Evolutionary conservation across 2,888 invertebrate genomes (phyloP).

Genomic region (Cheilosia impressa): DNA sequence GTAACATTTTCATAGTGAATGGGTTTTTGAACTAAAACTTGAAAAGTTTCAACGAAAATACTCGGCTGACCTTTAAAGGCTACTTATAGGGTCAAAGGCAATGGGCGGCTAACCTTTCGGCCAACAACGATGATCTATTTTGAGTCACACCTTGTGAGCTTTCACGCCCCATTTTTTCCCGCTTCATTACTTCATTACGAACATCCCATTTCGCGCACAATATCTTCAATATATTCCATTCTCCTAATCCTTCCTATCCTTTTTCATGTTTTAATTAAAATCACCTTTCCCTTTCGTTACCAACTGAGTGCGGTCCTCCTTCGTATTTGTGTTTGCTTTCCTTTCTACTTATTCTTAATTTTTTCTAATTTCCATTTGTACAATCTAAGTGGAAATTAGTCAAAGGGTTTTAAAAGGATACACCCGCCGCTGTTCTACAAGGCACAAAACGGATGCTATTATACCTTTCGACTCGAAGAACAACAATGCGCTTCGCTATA

Average conservation of each 20-base stretch:
- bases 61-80: too few species aligned
- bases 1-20: conserved; percentile 5
- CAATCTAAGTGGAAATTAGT: conserved; percentile 71
- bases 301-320: neutral
- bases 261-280: conserved; percentile 69
- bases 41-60: too few species aligned
- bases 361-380: conserved; percentile 58
- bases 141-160: conserved; percentile 35
- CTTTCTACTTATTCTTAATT: conserved; percentile 19
- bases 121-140: neutral
- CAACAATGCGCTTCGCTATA: conserved; percentile 38
- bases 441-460: conserved; percentile 41
- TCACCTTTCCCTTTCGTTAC: conserved; percentile 21
- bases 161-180: conserved; percentile 27
- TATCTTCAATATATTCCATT: conserved; percentile 51
- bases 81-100: too few species aligned
- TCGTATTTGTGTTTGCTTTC: neutral
- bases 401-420: conserved; percentile 57
- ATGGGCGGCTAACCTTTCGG: neutral
- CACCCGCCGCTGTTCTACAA: neutral
- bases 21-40: too few species aligned
- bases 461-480: conserved; percentile 22
- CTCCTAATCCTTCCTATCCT: conserved; percentile 15
- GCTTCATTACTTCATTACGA: conserved; percentile 64
- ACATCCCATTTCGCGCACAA: conserved; percentile 41